Percentiles rank a stretch among this genome's conserved stretches.
These are phyloP conservation scores for Anthoscopus minutus DNA, from an alignment of 2,113 vertebrate genomes.

Conservation along the genomic window DNA sequence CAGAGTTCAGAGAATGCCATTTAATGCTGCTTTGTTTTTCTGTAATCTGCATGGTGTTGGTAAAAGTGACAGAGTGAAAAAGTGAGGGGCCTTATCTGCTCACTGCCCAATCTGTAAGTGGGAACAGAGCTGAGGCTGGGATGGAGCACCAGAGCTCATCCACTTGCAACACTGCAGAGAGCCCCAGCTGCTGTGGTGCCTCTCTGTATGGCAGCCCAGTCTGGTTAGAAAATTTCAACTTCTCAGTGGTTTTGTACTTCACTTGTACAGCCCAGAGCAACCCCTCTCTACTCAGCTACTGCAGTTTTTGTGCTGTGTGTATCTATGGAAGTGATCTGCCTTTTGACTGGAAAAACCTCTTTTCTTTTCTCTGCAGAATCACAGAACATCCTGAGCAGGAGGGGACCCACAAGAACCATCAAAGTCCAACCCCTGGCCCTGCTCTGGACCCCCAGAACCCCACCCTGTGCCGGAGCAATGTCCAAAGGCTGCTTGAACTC, in stretches of 20 bases:
- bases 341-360: background rate
- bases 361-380: background rate
- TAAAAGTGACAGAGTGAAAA: background rate
- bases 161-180: background rate
- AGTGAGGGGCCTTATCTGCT: background rate
- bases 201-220: background rate
- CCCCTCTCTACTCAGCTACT: background rate
- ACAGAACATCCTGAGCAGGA: background rate
- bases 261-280: background rate
- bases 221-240: background rate
- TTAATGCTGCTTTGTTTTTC: background rate
- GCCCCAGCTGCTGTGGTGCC: background rate
- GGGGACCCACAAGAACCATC: background rate
- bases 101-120: background rate
- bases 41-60: background rate
- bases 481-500: background rate
- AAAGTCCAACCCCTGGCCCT: background rate
- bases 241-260: background rate
- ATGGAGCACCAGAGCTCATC: background rate
- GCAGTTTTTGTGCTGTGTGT: background rate
- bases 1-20: background rate
- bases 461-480: background rate
- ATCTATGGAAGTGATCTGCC: background rate
- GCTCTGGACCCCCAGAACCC: background rate
- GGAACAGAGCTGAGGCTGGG: background rate